A percentile compares a stretch with the other conserved stretches of the same genome.
Evolutionary conservation across 2,113 vertebrate species (phyloP).

Genomic region (Triplophysa dalaica): DNA sequence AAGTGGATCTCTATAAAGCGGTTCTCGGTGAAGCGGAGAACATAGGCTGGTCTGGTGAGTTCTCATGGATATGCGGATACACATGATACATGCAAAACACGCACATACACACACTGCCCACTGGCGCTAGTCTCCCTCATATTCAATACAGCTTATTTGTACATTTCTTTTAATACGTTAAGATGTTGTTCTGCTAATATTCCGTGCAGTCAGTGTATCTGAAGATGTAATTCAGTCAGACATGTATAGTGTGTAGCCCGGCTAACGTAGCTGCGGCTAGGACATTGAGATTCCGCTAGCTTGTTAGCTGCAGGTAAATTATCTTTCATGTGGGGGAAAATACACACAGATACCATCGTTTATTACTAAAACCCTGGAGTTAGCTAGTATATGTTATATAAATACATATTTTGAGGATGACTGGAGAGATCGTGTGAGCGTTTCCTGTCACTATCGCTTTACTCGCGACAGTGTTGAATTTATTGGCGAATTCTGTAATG

Average conservation of each 20-base stretch:
- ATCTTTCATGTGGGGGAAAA: background rate
- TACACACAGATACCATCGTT: background rate
- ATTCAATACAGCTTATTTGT: background rate
- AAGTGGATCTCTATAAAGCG: slow-evolving; percentile 40
- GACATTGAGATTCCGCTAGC: slow-evolving; percentile 16
- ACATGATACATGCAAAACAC: background rate
- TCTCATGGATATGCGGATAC: slow-evolving; percentile 42
- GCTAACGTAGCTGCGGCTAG: slow-evolving; percentile 11
- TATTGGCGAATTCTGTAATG: background rate
- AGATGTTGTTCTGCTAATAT: background rate
- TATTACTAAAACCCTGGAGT: background rate
- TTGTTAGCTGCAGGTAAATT: slow-evolving; percentile 31
- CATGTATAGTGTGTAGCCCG: slow-evolving; percentile 9
- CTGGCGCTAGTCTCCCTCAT: background rate
- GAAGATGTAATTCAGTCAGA: background rate
- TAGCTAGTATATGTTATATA: background rate
- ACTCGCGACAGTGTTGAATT: background rate
- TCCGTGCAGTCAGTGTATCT: background rate
- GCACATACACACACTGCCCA: background rate
- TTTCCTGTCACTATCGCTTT: slow-evolving; percentile 3
- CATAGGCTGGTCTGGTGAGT: slow-evolving; percentile 47
- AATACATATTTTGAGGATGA: background rate
- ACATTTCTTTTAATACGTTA: background rate
- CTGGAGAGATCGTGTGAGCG: background rate
- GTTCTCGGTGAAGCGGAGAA: slow-evolving; percentile 30